Conservation (phyloP, 2,797 vertebrate species). For the Pangasius djambal region DNA sequence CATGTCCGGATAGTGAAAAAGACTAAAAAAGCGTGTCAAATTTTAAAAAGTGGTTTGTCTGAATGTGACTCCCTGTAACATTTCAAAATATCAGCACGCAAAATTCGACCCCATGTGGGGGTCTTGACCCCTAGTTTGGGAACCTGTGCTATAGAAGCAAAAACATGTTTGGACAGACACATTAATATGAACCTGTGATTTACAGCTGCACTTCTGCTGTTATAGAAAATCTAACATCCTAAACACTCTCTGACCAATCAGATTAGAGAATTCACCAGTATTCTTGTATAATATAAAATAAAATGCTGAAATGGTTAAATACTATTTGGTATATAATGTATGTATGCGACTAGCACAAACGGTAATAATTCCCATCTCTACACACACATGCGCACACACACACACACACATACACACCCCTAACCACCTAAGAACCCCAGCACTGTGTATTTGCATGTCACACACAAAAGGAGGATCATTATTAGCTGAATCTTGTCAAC, state of each 20-base stretch:
- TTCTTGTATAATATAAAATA: too few relatives aligned
- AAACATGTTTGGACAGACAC: too few relatives aligned
- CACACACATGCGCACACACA: conserved; percentile 12
- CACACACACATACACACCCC: not conserved
- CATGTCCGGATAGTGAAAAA: too few relatives aligned
- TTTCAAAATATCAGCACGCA: too few relatives aligned
- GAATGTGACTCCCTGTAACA: too few relatives aligned
- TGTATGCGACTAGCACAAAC: not conserved
- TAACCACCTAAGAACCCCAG: conserved; percentile 6
- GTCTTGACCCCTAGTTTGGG: not conserved
- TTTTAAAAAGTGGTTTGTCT: too few relatives aligned
- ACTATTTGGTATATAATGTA: not conserved
- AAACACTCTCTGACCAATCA: too few relatives aligned
- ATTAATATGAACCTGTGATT: too few relatives aligned
- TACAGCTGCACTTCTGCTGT: too few relatives aligned
- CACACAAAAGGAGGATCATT: conserved; percentile 39
- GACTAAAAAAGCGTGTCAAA: too few relatives aligned
- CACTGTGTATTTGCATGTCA: conserved; percentile 24
- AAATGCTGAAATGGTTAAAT: not conserved
- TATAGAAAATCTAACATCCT: too few relatives aligned
- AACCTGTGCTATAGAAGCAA: not conserved
- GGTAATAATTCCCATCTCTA: too few relatives aligned
- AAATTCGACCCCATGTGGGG: not conserved
- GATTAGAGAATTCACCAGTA: not conserved
- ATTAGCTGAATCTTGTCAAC: conserved; percentile 42